phyloP scores from a whole-genome alignment of 1,140 invertebrate genomes.

The Solen grandis region DNA sequence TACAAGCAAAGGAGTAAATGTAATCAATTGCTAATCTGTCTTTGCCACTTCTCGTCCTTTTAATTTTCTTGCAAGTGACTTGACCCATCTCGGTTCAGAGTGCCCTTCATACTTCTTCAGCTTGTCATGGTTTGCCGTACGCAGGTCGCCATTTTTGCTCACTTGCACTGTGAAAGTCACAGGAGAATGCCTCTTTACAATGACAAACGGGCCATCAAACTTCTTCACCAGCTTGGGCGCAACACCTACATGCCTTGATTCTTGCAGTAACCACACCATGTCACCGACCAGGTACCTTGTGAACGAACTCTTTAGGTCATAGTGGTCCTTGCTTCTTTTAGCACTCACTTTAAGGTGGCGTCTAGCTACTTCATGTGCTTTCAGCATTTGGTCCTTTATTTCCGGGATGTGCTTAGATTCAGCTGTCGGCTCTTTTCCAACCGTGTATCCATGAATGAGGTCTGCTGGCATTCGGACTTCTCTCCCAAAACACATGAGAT shows the following conservation, averaged over 20 bases:
- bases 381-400: neutral
- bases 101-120: neutral
- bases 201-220: too few species aligned
- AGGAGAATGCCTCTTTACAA: too few species aligned
- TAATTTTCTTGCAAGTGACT: too few species aligned
- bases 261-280: slow-evolving; percentile 1
- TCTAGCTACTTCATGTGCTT: neutral
- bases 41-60: too few species aligned
- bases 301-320: slow-evolving; percentile 4
- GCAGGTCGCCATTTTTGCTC: neutral
- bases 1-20: too few species aligned
- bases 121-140: slow-evolving; percentile 3
- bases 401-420: neutral
- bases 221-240: neutral
- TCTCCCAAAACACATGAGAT: too few species aligned
- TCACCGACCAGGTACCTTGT: neutral
- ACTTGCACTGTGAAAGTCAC: too few species aligned
- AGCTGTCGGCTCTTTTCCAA: neutral
- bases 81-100: too few species aligned
- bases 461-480: neutral
- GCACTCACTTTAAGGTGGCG: neutral
- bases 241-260: neutral
- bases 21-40: too few species aligned
- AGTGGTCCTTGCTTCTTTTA: neutral
- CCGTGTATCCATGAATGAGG: slow-evolving; percentile 2